These are phyloP conservation scores for Pundamilia nyererei DNA, from an alignment of 2,113 vertebrate genomes.

Conservation along the genomic window DNA sequence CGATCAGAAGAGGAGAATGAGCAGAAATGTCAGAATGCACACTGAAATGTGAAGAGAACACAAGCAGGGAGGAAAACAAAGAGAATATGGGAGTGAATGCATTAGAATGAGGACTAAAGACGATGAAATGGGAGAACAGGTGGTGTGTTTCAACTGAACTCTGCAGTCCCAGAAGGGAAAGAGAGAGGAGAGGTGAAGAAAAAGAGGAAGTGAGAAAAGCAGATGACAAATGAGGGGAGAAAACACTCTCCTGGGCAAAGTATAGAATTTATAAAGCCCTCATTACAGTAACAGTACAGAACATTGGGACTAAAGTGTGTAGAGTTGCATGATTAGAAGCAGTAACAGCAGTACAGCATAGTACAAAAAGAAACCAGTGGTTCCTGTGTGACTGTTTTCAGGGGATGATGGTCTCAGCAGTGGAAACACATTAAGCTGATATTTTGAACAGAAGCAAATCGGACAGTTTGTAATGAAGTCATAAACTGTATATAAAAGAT, in stretches of 20 bases:
- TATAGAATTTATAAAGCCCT: neutral
- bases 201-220: neutral
- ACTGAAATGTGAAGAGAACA: neutral
- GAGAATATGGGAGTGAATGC: neutral
- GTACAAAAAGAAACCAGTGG: neutral
- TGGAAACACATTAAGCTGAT: neutral
- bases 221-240: conserved; percentile 2
- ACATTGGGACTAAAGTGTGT: neutral
- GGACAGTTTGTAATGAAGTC: neutral
- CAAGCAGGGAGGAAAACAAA: neutral
- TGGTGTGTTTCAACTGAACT: neutral
- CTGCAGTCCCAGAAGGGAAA: neutral
- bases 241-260: conserved; percentile 15
- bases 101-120: neutral
- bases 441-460: neutral
- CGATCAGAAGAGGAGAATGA: neutral
- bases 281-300: neutral
- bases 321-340: neutral
- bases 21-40: neutral
- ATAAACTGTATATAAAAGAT: neutral
- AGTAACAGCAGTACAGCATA: neutral
- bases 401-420: neutral
- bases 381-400: neutral
- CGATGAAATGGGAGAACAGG: neutral
- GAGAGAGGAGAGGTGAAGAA: neutral